phyloP scores from a whole-genome alignment of 2,113 vertebrate species.

The Anolis sagrei region DNA sequence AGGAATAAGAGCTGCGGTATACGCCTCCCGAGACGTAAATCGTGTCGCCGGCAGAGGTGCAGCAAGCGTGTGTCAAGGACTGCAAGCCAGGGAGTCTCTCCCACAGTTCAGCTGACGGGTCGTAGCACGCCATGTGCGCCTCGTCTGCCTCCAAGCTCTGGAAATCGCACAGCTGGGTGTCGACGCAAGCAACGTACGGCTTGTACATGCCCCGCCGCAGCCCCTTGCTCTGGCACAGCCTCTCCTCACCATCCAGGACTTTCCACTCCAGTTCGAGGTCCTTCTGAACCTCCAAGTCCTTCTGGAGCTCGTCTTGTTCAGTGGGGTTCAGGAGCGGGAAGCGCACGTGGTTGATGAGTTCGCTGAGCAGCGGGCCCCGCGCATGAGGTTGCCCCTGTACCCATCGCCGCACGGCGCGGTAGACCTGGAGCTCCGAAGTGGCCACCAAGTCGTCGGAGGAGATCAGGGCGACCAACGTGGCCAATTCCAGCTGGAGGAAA shows the following conservation, averaged over 20 bases:
- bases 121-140: not conserved
- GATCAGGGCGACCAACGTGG: not conserved
- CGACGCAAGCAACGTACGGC: not conserved
- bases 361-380: accelerated
- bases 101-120: not conserved
- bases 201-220: constrained; percentile 25
- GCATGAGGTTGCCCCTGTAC: not conserved
- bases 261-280: not conserved
- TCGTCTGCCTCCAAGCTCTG: not conserved
- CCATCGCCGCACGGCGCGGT: constrained; percentile 6
- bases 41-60: not conserved
- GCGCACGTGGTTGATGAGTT: not conserved
- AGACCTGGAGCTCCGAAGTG: not conserved
- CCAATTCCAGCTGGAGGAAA: constrained; percentile 2
- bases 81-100: constrained; percentile 6
- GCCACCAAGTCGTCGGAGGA: not conserved
- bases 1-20: not conserved
- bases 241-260: not conserved
- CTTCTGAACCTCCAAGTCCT: not conserved
- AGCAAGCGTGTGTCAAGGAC: not conserved
- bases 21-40: constrained; percentile 21
- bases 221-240: not conserved
- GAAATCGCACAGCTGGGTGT: constrained; percentile 14
- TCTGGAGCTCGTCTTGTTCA: not conserved
- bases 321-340: not conserved